Base-by-base conservation (phyloP, 2,888 invertebrate species). In the Sthenelais limicola region DNA sequence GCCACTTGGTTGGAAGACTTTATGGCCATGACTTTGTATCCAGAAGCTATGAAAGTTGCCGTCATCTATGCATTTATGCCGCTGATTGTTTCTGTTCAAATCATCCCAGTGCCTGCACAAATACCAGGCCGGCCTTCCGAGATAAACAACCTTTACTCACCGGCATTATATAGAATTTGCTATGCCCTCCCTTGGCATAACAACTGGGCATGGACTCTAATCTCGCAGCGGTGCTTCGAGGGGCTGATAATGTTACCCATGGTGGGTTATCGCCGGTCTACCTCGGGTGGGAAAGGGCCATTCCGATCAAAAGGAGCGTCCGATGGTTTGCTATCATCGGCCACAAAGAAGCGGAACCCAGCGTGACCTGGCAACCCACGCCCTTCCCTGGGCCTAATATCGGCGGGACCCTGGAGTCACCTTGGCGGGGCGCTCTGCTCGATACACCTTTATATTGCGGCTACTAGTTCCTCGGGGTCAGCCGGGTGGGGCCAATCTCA, bases 161-260 rank as follows among this genome's bases (percentile, higher is more conserved):
- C n/a, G n/a, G n/a, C n/a, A n/a, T n/a, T n/a, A n/a, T n/a, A n/a
- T n/a, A n/a, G n/a, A n/a, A n/a, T n/a, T n/a, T n/a, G n/a, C n/a
- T n/a, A n/a, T n/a, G n/a, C n/a, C n/a, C 32, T 12, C 33, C 56
- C 30, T 24, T n/a, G 49, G n/a, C 49, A n/a, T 49, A 21, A 49
- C 56, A 56, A 56, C 33, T 28, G 30, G 30, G 32, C 56, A n/a
- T 30, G 12, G 18, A 56, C 56, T 56, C 32, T 56, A 32, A 56
- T 56, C 56, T 56, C 56, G 56, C 24, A 32, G 15, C 32, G 56
- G 18, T 28, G 30, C n/a, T 33, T 21, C 26, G 32, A 24, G 56
- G n/a, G 12, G 30, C 56, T 32, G 56, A 56, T 56, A 56, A 56
- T 21, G 35, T 18, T 35, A 26, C 62, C 21, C 35, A n/a, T n/a